Evolutionary conservation across 2,888 invertebrate genomes (phyloP).

Genomic region (Nipponacmea schrenckii): DNA sequence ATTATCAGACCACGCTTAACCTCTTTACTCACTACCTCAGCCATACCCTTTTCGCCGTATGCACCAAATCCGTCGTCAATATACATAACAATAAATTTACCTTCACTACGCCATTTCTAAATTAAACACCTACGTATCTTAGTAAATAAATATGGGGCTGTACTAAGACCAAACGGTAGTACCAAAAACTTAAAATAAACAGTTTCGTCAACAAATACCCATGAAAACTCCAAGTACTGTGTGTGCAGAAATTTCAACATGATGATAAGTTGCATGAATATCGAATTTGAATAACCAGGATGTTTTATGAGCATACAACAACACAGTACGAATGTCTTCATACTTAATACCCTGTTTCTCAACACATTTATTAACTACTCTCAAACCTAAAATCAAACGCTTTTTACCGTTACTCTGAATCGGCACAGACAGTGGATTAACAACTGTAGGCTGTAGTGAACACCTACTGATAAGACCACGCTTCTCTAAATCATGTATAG

Average conservation of each 20-base stretch:
- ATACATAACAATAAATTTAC: conserved; percentile 27
- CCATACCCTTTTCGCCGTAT: not conserved
- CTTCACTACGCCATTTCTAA: conserved; percentile 31
- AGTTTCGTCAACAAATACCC: too few species aligned
- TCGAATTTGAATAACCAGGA: too few species aligned
- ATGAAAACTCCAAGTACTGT: too few species aligned
- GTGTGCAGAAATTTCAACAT: too few species aligned
- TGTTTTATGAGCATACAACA: conserved; percentile 8
- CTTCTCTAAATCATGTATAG: conserved; percentile 22
- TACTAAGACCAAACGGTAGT: too few species aligned
- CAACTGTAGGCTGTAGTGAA: conserved; percentile 14
- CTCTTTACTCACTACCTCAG: too few species aligned
- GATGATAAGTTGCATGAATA: too few species aligned
- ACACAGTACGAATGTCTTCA: conserved; percentile 25
- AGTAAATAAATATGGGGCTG: too few species aligned
- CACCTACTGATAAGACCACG: conserved; percentile 18
- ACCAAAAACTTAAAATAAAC: too few species aligned
- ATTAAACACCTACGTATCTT: too few species aligned
- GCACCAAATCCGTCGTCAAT: conserved; percentile 31
- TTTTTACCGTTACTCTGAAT: conserved; percentile 18
- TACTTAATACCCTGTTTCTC: conserved; percentile 23
- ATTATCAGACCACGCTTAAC: too few species aligned
- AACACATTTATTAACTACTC: conserved; percentile 28
- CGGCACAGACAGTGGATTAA: conserved; percentile 28
- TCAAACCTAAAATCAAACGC: too few species aligned